Evolutionary conservation across 2,113 vertebrate genomes (phyloP).

Genomic region (Pseudorhombus dupliciocellatus): DNA sequence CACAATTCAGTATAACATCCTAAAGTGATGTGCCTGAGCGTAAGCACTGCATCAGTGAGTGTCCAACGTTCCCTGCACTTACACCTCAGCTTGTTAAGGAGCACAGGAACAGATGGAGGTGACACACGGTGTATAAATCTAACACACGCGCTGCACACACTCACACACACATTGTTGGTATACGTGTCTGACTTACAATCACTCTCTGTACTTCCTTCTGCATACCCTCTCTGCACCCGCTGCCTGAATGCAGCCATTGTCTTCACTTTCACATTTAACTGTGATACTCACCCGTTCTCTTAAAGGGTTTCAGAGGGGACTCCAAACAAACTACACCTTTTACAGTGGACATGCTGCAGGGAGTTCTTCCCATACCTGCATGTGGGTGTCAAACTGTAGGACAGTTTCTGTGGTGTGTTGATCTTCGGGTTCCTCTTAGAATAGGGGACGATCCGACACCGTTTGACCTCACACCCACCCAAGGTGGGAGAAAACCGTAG

Average conservation of each 20-base stretch:
- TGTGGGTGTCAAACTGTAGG: slow-evolving; percentile 18
- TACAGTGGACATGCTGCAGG: neutral
- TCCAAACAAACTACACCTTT: slow-evolving; percentile 36
- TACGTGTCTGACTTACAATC: slow-evolving; percentile 32
- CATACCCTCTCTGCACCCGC: slow-evolving; percentile 45
- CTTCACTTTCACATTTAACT: slow-evolving; percentile 50
- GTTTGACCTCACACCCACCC: too few species aligned
- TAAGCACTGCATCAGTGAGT: slow-evolving; percentile 64
- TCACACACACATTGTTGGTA: slow-evolving; percentile 55
- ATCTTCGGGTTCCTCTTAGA: slow-evolving; percentile 5
- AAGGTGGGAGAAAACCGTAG: too few species aligned
- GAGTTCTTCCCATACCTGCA: slow-evolving; percentile 41
- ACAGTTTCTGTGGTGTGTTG: slow-evolving; percentile 8
- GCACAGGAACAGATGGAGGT: slow-evolving; percentile 55
- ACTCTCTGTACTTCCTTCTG: slow-evolving; percentile 44
- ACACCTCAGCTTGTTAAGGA: slow-evolving; percentile 65
- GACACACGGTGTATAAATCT: slow-evolving; percentile 47
- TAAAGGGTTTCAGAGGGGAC: slow-evolving; percentile 43
- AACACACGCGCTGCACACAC: slow-evolving; percentile 39
- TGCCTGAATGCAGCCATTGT: slow-evolving; percentile 49
- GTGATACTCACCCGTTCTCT: slow-evolving; percentile 42
- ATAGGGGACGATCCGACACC: too few species aligned
- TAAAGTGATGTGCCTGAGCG: too few species aligned
- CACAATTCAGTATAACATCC: too few species aligned
- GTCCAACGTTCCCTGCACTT: slow-evolving; percentile 57